These are phyloP conservation scores for Bubo bubo DNA, from an alignment of 2,113 vertebrate species.

Conservation along the genomic window DNA sequence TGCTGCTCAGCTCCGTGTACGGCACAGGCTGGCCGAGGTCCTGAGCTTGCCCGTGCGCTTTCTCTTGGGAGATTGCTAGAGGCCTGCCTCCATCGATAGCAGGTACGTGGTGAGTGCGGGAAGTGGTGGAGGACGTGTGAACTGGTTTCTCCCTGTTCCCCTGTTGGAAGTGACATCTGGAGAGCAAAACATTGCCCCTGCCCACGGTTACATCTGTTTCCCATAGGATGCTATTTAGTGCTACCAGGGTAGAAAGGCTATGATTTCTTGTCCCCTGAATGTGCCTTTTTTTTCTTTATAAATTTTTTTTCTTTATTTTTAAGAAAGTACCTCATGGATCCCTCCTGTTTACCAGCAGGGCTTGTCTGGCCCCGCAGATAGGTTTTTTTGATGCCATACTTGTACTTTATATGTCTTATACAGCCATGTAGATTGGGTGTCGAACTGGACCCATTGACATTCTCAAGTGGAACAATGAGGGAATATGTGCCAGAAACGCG, in stretches of 20 bases:
- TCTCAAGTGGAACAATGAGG: constrained; percentile 26
- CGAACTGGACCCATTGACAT: background rate
- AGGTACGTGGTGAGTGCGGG: background rate
- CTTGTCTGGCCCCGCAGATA: background rate
- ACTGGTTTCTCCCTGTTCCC: background rate
- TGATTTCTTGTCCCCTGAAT: background rate
- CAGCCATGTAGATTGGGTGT: background rate
- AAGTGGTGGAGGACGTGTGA: background rate
- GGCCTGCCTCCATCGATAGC: fast-evolving
- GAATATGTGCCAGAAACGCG: background rate
- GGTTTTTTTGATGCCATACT: background rate
- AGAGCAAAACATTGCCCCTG: background rate
- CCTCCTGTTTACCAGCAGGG: background rate
- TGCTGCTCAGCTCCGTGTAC: background rate
- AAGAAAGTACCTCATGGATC: background rate
- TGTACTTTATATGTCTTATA: background rate
- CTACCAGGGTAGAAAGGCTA: background rate
- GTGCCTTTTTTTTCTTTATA: background rate
- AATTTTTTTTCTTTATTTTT: background rate
- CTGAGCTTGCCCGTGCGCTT: background rate
- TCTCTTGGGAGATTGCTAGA: background rate
- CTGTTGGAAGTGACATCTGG: background rate
- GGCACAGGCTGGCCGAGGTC: fast-evolving
- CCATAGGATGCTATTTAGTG: background rate
- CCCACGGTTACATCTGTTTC: background rate